Evolutionary conservation across 2,888 invertebrate genomes (phyloP).

Genomic region (Chrysolina haemoptera): DNA sequence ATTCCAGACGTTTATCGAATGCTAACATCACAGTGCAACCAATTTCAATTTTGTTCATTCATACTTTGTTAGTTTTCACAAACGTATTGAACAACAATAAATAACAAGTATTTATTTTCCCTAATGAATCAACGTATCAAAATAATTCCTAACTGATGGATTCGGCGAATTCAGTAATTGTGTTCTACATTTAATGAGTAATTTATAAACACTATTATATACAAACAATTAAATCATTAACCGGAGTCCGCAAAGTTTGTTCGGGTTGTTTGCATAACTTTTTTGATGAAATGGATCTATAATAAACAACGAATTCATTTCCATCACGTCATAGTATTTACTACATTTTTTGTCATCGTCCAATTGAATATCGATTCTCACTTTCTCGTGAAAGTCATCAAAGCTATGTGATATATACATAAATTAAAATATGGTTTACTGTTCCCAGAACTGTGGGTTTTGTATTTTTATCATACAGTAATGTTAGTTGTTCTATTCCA

Average conservation of each 20-base stretch:
- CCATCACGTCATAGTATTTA: background rate
- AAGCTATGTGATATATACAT: too few species aligned
- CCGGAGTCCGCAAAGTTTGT: background rate
- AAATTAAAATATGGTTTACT: too few species aligned
- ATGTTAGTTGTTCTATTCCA: too few species aligned
- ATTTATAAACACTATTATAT: conserved; percentile 11
- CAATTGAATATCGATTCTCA: background rate
- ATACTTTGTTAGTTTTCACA: background rate
- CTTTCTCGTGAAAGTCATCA: too few species aligned
- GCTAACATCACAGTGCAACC: background rate
- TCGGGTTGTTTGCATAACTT: background rate
- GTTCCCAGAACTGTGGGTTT: too few species aligned
- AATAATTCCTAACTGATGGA: background rate
- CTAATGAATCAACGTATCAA: background rate
- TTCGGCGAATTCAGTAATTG: background rate
- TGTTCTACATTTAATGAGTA: conserved; percentile 4
- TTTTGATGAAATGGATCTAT: background rate
- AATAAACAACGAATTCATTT: background rate
- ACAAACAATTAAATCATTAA: background rate
- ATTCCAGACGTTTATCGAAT: background rate
- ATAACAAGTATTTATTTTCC: conserved; percentile 7
- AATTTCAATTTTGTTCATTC: background rate
- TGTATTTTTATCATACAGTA: too few species aligned
- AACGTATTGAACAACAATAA: background rate
- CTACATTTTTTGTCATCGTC: background rate